phyloP scores from a whole-genome alignment of 1,140 invertebrate genomes.

The Triops cancriformis region DNA sequence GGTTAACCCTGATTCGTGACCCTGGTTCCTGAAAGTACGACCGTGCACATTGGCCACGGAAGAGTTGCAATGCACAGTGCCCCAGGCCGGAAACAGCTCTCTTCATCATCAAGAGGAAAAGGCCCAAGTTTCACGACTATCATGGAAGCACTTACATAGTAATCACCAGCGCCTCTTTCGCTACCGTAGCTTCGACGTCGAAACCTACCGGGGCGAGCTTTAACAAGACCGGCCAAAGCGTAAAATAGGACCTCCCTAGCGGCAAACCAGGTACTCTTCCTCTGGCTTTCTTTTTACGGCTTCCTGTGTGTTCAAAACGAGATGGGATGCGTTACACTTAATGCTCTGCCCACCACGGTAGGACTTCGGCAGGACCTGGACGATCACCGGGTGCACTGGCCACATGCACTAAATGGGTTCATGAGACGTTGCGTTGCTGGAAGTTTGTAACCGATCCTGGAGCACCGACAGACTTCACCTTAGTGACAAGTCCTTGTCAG shows the following conservation, averaged over 20 bases:
- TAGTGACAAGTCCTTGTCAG: slow-evolving; percentile 3
- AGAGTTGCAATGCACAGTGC: not conserved
- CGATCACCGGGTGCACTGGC: not conserved
- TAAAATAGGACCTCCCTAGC: not conserved
- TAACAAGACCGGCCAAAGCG: not conserved
- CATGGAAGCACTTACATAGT: not conserved
- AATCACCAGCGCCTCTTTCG: not conserved
- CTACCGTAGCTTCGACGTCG: not conserved
- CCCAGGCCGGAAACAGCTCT: not conserved
- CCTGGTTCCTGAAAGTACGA: not conserved
- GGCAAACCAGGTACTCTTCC: not conserved
- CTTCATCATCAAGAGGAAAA: not conserved
- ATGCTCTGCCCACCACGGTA: no score
- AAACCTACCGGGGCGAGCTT: not conserved
- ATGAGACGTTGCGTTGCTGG: not conserved
- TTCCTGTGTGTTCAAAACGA: not conserved
- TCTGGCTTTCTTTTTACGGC: not conserved
- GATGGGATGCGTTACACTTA: no score
- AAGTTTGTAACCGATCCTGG: not conserved
- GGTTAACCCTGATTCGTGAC: not conserved
- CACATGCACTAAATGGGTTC: not conserved
- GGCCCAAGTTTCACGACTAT: slow-evolving; percentile 3
- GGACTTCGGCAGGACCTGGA: no score
- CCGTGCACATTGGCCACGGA: slow-evolving; percentile 6
- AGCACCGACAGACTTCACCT: not conserved